Conservation (phyloP, 2,113 vertebrate genomes). For the Callocephalon fimbriatum region DNA sequence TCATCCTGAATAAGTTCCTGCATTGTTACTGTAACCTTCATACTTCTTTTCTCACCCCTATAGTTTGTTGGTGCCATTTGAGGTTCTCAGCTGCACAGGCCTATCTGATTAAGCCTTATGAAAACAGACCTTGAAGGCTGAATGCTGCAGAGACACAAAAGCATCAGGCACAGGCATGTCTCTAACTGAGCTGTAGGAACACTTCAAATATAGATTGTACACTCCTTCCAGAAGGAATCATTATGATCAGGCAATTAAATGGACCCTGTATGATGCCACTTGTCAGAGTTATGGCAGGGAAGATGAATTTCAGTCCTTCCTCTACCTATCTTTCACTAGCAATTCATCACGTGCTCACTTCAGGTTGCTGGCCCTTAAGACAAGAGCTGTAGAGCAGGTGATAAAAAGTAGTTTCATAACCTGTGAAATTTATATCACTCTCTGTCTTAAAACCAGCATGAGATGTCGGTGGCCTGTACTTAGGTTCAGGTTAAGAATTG, state of each 20-base stretch:
- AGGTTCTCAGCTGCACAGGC: neutral
- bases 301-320: neutral
- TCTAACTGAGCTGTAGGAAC: neutral
- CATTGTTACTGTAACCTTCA: neutral
- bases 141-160: neutral
- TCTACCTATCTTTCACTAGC: neutral
- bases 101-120: neutral
- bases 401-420: neutral
- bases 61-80: neutral
- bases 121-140: neutral
- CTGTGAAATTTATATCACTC: neutral
- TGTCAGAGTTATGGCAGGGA: neutral
- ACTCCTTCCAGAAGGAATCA: neutral
- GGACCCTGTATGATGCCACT: neutral
- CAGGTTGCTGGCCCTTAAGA: neutral
- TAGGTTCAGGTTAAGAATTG: neutral
- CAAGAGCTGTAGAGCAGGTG: neutral
- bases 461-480: neutral
- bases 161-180: neutral
- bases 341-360: neutral
- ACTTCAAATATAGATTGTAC: neutral
- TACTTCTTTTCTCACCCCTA: neutral
- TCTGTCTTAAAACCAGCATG: neutral
- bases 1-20: neutral
- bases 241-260: neutral